Percentiles rank a stretch among this genome's conserved stretches.
Conservation (phyloP, 2,113 vertebrate species). For the Micromys minutus region DNA sequence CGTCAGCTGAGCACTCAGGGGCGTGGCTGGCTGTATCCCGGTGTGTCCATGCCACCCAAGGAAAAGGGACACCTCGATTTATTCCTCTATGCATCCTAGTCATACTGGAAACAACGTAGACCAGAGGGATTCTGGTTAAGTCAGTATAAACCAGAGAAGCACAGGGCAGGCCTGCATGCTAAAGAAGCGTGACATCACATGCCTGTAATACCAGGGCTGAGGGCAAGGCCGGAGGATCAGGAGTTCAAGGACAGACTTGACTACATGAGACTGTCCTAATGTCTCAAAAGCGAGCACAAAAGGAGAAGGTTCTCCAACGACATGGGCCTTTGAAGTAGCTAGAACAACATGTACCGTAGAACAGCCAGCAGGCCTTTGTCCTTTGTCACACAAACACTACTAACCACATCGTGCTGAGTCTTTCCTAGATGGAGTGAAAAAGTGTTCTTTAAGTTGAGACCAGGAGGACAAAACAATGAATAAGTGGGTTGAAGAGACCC, state of each 20-base stretch:
- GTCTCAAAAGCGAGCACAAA: not conserved
- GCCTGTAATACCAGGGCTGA: not conserved
- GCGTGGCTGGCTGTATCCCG: not conserved
- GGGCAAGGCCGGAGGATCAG: too few relatives aligned
- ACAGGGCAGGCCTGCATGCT: not conserved
- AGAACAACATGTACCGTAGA: too few relatives aligned
- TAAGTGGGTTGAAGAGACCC: not conserved
- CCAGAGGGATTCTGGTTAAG: not conserved
- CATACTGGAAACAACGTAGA: not conserved
- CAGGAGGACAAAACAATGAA: not conserved
- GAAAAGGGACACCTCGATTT: not conserved
- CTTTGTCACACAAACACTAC: not conserved
- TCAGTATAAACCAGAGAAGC: not conserved
- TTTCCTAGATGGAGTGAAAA: not conserved
- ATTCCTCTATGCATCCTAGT: not conserved
- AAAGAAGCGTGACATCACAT: not conserved
- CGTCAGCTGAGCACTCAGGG: not conserved
- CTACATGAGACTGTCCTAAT: not conserved
- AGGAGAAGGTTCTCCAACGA: not conserved
- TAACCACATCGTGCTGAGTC: too few relatives aligned
- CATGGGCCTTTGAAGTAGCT: not conserved
- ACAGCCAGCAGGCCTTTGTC: not conserved
- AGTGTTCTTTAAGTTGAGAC: not conserved
- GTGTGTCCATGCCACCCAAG: too few relatives aligned
- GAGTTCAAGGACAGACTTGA: not conserved